Base-by-base conservation (phyloP, 2,888 invertebrate species). In the Stenodema calcarata region DNA sequence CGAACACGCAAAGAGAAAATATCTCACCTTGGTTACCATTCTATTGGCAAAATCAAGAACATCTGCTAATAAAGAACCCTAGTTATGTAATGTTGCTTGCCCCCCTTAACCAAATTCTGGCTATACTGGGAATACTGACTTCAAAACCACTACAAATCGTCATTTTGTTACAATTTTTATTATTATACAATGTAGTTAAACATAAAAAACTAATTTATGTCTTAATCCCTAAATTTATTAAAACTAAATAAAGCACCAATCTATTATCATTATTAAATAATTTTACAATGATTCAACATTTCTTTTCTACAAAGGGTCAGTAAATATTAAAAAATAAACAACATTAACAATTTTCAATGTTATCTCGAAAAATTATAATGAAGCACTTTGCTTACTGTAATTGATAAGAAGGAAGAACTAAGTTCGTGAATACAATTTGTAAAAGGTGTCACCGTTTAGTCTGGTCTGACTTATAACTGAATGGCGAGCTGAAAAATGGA, bases 121-220 rank as follows among this genome's bases (percentile, higher is more conserved):
- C n/a, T n/a, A n/a, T n/a, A n/a, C n/a, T n/a, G n/a, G n/a, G n/a
- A n/a, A n/a, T n/a, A n/a, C n/a, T n/a, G n/a, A n/a, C n/a, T n/a
- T n/a, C n/a, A n/a, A n/a, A n/a, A n/a, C n/a, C n/a, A n/a, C n/a
- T n/a, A 35, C 35, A 7, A 35, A 35, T 4, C 35, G 35, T 23
- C 80, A 54, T 54, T 80, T 80, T 54, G 80, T 80, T 80, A 80
- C 27, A 30, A 54, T 14, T 50, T 80, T 80, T 80, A 80, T 80
- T 80, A 80, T 50, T 54, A 80, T 80, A 80, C 80, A 80, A 80
- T 80, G 54, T 80, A 54, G 35, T 80, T 47, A 44, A 44, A 50
- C 30, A 50, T 80, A 80, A 54, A 80, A 80, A 80, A 80, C 80
- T 80, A 80, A 27, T 80, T 80, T 50, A 80, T 80, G 80, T 47